A percentile compares a stretch with the other conserved stretches of the same genome.
These are phyloP conservation scores for Hyppa rectilinea DNA, from an alignment of 2,888 invertebrate species.

Conservation along the genomic window DNA sequence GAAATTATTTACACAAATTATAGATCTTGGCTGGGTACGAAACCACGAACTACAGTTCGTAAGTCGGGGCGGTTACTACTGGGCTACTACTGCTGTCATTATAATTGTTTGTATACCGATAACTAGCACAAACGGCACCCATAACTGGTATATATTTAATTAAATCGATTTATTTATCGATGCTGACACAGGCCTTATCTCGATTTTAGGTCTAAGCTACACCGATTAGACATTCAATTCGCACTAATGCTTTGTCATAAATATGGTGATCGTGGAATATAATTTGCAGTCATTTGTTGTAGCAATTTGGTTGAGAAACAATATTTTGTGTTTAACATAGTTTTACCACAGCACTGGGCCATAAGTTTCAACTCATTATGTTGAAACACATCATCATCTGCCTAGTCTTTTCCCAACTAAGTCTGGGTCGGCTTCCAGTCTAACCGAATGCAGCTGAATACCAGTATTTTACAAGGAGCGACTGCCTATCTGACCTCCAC, in stretches of 20 bases:
- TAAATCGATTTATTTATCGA: constrained; percentile 28
- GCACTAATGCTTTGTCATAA: constrained; percentile 33
- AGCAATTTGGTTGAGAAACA: constrained; percentile 7
- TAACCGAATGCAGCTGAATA: too few relatives aligned
- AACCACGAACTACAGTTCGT: too few relatives aligned
- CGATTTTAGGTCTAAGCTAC: constrained; percentile 12
- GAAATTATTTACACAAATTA: too few relatives aligned
- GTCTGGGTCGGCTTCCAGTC: too few relatives aligned
- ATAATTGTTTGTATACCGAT: constrained; percentile 3
- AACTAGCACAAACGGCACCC: background rate
- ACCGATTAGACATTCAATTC: constrained; percentile 22
- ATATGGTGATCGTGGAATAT: constrained; percentile 41
- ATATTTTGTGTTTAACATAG: background rate
- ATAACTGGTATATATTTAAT: constrained; percentile 5
- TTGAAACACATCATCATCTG: too few relatives aligned
- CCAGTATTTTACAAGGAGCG: too few relatives aligned
- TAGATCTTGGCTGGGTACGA: too few relatives aligned
- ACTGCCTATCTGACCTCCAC: too few relatives aligned
- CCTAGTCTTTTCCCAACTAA: too few relatives aligned
- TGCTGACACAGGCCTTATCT: constrained; percentile 27
- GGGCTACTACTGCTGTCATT: too few relatives aligned
- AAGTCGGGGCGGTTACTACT: too few relatives aligned
- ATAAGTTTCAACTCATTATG: background rate
- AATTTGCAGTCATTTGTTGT: constrained; percentile 27
- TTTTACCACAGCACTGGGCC: background rate